Base-by-base conservation (phyloP, 2,113 vertebrate species). In the Alouatta palliata region DNA sequence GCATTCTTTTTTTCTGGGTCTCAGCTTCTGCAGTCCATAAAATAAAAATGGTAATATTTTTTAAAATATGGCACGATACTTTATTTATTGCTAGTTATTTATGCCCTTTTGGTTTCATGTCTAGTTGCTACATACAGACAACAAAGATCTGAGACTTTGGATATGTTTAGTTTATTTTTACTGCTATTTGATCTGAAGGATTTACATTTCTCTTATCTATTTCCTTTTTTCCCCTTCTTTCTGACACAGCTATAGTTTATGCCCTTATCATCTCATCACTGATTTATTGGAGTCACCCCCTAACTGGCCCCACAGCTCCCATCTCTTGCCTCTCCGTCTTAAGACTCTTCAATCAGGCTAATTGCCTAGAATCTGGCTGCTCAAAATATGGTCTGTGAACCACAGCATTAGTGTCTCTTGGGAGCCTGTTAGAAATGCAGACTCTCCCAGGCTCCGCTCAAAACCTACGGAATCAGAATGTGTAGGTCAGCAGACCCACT, bases 141-240 rank as follows among this genome's bases (percentile, higher is more conserved):
- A 25, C 70, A 87, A 71, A 70, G 71, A 66, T 52, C 37, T 87
- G 77, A 86, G 20, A 56, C 71, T 68, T 92, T 3, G 20, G 30
- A 21, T 87, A 58, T 92, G 56, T 87, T 92, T 94, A 70, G 30
- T 47, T 80, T 92, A 82, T 87, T 95, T 94, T 40, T 75, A 43
- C 76, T 91, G 35, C 37, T 90, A 14, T 93, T 93, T 96, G 17
- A 94, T n/a, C 43, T 81, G 61, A 87, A 92, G 61, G 8, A 32
- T 89, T 88, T 95, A 30, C 77, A 27, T 89, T 79, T 86, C 54
- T 45, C 20, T 58, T 77, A 16, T 70, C 47, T 43, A 56, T 80
- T 76, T 87, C 37, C 37, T 68, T 89, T 95, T 40, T n/a, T 47
- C 80, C n/a, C 47, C 58, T 68, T 94, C 35, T 88, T 93, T 90